A percentile compares a stretch with the other conserved stretches of the same genome.
Conservation (phyloP, 2,113 vertebrate genomes). For the Saccopteryx bilineata region DNA sequence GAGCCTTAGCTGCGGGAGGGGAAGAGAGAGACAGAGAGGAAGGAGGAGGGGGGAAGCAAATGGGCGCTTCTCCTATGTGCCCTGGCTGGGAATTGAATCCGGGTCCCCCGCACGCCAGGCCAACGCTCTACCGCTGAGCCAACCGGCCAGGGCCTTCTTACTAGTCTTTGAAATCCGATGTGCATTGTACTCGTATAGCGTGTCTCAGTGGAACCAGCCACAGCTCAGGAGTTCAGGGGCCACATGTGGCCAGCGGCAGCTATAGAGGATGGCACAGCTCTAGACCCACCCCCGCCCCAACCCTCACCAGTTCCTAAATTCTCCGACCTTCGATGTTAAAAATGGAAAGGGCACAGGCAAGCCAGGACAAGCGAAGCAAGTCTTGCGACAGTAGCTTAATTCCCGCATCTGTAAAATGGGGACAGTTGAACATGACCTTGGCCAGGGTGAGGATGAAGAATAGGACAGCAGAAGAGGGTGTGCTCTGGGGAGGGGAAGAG, state of each 20-base stretch:
- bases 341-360: background rate
- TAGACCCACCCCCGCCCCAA: background rate
- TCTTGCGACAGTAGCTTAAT: background rate
- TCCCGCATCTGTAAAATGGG: background rate
- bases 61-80: no score
- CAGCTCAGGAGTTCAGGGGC: background rate
- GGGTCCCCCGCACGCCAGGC: no score
- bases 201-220: background rate
- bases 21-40: no score
- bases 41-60: no score
- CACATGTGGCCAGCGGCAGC: background rate
- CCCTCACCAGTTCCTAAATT: fast-evolving
- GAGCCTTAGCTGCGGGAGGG: no score
- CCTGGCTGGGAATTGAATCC: no score
- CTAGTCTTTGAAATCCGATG: background rate
- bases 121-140: no score
- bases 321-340: background rate
- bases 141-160: no score
- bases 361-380: background rate
- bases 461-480: fast-evolving
- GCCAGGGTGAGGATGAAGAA: background rate
- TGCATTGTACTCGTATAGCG: background rate
- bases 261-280: no score
- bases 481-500: background rate
- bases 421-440: fast-evolving